phyloP scores from a whole-genome alignment of 2,113 vertebrate species.

The human (Homo sapiens) region GRCh38 chr7:19095001-19095500 shows the following conservation, averaged over 20 bases:
- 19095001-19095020: constrained; percentile 66
- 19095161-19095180: constrained; percentile 83
- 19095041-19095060: constrained; percentile 79
- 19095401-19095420: constrained; percentile 70
- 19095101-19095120: constrained; percentile 80
- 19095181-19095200: constrained; percentile 81
- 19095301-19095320: constrained; percentile 79
- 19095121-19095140: constrained; percentile 86
- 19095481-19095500: constrained; percentile 62
- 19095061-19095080: constrained; percentile 80
- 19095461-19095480: constrained; percentile 75
- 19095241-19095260: constrained; percentile 86
- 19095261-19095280: constrained; percentile 88
- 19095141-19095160: constrained; percentile 87
- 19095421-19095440: constrained; percentile 67
- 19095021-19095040: constrained; percentile 74
- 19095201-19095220: constrained; percentile 89
- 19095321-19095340: constrained; percentile 72
- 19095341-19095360: constrained; percentile 74
- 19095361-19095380: constrained; percentile 50
- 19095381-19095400: constrained; percentile 60
- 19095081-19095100: constrained; percentile 74
- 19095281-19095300: constrained; percentile 80
- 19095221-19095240: constrained; percentile 86
- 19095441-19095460: constrained; percentile 42